Evolutionary conservation across 1,140 invertebrate genomes (phyloP), one percentile per base, ranked within the genome.

Genomic region (Bombus waltoni): DNA sequence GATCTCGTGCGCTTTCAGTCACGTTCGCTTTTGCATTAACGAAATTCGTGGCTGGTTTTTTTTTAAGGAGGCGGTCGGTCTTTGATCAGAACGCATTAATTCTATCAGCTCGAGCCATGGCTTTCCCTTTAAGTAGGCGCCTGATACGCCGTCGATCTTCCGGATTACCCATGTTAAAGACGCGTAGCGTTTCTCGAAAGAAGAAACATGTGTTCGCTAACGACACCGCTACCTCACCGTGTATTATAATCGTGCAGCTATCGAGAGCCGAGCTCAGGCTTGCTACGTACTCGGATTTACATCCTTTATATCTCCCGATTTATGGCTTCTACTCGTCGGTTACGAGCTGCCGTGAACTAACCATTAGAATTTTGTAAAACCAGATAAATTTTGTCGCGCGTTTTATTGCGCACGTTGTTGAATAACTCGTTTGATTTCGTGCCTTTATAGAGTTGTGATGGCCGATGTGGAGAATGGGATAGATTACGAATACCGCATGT

Each of bases 11-110:
- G 53, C 76, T 79, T 84, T 84, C 66, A n/a, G 82, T 59, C 74
- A 84, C 83, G 83, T 79, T 79, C 66, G 66, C 76, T 73, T 85
- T 85, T 79, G 72, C 66, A 80, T 85, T 72, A 62, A 85, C 68
- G 32, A 85, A 85, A 85, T 72, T 85, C 68, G 83, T 79, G 66
- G 2, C 35, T 32, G 32, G 0, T 9, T n/a, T 25, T 47, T 78
- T 84, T 71, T 79, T 72, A 84, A 28, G 18, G 13, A n/a, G 76
- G 32, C 76, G 76, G 76, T 18, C 5, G n/a, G 6, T 32, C 76
- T 85, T 80, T 85, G 83, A 85, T 62, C 68, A 28, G 15, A 1
- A 5, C 66, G 32, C 53, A 80, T 72, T 84, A 72, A 80, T 85
- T 85, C 83, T 85, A 62, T 72, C 40, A 38, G 13, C 22, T 57